Conservation (phyloP, 2,113 vertebrate genomes). For the Forbesichthys agassizii region DNA sequence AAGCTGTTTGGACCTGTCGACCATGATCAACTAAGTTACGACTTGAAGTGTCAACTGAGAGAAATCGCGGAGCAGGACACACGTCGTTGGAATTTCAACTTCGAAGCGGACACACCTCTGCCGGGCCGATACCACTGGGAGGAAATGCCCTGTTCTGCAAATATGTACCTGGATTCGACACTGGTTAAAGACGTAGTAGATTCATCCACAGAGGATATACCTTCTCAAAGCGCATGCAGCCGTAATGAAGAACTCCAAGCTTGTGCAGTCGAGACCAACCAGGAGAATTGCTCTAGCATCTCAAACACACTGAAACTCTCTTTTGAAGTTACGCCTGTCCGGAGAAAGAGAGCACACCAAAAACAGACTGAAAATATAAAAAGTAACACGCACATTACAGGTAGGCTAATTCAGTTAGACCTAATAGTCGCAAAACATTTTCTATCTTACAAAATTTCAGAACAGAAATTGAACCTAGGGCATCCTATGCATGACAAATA, state of each 20-base stretch:
- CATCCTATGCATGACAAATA: background rate
- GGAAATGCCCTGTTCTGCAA: constrained; percentile 70
- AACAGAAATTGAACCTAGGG: background rate
- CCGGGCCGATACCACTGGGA: constrained; percentile 81
- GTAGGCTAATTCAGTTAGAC: constrained; percentile 41
- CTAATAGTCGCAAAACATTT: background rate
- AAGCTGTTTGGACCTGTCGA: constrained; percentile 87
- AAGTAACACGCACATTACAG: constrained; percentile 74
- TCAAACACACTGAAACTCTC: constrained; percentile 53
- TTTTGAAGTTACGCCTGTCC: constrained; percentile 39
- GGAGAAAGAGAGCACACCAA: constrained; percentile 46
- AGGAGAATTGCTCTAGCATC: constrained; percentile 74
- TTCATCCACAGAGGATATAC: background rate
- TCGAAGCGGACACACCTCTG: constrained; percentile 81
- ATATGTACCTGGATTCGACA: constrained; percentile 78
- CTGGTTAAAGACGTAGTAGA: constrained; percentile 36
- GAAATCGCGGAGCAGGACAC: constrained; percentile 82
- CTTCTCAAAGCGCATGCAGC: constrained; percentile 13
- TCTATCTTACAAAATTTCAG: background rate
- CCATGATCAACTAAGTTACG: constrained; percentile 82
- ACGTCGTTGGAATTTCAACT: constrained; percentile 90
- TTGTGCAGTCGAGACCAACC: constrained; percentile 48
- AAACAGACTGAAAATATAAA: constrained; percentile 11
- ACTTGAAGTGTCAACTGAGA: constrained; percentile 74
- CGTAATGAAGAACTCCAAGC: background rate